Conservation (phyloP, 2,113 vertebrate species). For the Notarius quadriscutis region DNA sequence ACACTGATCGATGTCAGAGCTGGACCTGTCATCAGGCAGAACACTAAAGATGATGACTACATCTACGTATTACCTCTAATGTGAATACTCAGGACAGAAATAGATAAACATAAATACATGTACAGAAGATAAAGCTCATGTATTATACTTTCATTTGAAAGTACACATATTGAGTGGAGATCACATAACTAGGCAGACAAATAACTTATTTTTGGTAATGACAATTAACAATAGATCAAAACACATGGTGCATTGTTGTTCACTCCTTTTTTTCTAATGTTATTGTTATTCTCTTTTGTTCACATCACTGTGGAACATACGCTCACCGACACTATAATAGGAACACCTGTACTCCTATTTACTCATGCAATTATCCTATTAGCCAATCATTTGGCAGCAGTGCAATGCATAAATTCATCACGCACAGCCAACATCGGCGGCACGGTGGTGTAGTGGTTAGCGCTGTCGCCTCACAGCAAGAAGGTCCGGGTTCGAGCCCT, state of each 20-base stretch:
- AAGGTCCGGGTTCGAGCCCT: too few species aligned
- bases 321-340: not conserved
- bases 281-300: not conserved
- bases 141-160: not conserved
- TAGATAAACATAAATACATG: not conserved
- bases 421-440: not conserved
- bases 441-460: too few species aligned
- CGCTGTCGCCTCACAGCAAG: too few species aligned
- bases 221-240: not conserved
- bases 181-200: not conserved
- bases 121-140: not conserved
- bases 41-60: not conserved
- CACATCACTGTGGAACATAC: not conserved
- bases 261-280: not conserved
- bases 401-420: not conserved
- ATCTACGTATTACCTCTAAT: not conserved
- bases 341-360: not conserved
- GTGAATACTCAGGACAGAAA: constrained; percentile 43
- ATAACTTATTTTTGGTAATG: not conserved
- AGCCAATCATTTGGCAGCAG: not conserved
- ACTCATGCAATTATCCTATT: not conserved
- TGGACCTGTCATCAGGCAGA: too few species aligned
- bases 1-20: too few species aligned
- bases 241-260: not conserved
- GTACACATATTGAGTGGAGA: not conserved